These are phyloP conservation scores for Opisthograptis luteolata DNA, from an alignment of 2,888 invertebrate species.

Conservation along the genomic window DNA sequence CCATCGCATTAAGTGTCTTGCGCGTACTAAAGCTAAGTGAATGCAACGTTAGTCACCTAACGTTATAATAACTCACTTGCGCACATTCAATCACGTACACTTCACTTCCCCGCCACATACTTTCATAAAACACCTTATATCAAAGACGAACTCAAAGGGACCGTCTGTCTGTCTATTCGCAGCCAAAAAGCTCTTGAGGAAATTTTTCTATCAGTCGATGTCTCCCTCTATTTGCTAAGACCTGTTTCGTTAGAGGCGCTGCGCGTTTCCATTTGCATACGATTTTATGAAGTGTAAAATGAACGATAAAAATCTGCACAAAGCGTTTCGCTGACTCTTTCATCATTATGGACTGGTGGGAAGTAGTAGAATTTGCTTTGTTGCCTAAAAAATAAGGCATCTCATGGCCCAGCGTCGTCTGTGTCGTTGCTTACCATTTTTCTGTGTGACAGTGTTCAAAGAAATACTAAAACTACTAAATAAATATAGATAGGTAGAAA, in stretches of 20 bases:
- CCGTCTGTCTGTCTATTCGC: conserved; percentile 57
- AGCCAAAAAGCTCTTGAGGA: conserved; percentile 69
- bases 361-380: no score
- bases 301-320: not conserved
- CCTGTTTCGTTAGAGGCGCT: conserved; percentile 78
- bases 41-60: not conserved
- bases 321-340: no score
- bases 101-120: not conserved
- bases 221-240: conserved; percentile 82
- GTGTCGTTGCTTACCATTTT: no score
- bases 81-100: conserved; percentile 9
- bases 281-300: not conserved
- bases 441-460: no score
- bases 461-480: no score
- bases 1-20: no score
- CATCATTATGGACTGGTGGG: no score
- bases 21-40: no score
- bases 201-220: conserved; percentile 79
- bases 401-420: no score
- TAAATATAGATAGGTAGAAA: no score
- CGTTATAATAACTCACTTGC: not conserved
- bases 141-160: conserved; percentile 55
- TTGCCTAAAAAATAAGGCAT: no score
- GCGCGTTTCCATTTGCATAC: conserved; percentile 56
- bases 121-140: conserved; percentile 44